Evolutionary conservation across 2,797 vertebrate genomes (phyloP).

Genomic region (Myotis pilosus): DNA sequence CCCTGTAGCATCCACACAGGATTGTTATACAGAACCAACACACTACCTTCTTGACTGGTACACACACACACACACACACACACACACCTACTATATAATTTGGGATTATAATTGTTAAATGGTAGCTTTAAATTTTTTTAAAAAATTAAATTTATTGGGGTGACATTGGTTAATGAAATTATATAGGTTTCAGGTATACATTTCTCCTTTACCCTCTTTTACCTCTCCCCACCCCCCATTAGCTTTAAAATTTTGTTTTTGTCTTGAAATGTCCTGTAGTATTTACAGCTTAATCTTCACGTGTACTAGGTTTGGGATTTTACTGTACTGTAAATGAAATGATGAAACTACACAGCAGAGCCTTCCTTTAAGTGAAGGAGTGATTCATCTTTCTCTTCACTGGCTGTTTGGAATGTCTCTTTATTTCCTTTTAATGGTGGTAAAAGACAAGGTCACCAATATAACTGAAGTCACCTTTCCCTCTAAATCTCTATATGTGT

Average conservation of each 20-base stretch:
- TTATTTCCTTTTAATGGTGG: background rate
- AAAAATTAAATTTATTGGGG: background rate
- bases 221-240: background rate
- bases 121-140: background rate
- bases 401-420: background rate
- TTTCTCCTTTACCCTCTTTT: background rate
- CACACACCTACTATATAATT: background rate
- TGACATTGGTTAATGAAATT: background rate
- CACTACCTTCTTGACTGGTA: background rate
- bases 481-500: background rate
- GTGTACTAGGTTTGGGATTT: background rate
- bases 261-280: background rate
- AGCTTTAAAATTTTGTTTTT: constrained; percentile 41
- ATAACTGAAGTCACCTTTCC: background rate
- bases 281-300: background rate
- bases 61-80: background rate
- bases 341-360: background rate
- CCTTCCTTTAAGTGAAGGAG: background rate
- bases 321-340: background rate
- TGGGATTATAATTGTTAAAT: constrained; percentile 1
- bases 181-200: background rate
- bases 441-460: background rate
- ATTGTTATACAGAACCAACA: background rate
- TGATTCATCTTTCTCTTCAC: background rate
- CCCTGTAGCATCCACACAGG: background rate